phyloP scores from a whole-genome alignment of 2,888 invertebrate species.

The Mythimna pallens region DNA sequence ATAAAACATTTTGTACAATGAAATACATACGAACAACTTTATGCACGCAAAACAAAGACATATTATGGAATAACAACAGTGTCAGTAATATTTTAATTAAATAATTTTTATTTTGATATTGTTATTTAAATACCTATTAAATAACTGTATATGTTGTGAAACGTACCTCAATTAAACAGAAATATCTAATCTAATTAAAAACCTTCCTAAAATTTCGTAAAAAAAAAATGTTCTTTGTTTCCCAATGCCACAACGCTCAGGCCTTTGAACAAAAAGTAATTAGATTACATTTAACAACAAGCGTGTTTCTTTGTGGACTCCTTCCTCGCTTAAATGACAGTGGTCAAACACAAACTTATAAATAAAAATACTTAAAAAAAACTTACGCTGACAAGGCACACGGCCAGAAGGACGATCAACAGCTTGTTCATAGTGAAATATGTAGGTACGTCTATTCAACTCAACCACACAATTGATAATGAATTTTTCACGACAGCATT shows the following conservation, averaged over 20 bases:
- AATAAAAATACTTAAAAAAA: not conserved
- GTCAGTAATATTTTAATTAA: too few relatives aligned
- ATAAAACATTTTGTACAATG: too few relatives aligned
- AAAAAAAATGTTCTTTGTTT: too few relatives aligned
- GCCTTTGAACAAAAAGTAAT: too few relatives aligned
- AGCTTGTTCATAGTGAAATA: constrained; percentile 2
- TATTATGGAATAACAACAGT: too few relatives aligned
- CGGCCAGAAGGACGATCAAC: constrained; percentile 7
- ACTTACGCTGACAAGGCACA: constrained; percentile 14
- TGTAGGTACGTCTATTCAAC: not conserved
- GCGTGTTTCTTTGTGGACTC: not conserved
- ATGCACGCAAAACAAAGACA: too few relatives aligned
- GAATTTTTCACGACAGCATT: not conserved
- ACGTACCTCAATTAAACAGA: too few relatives aligned
- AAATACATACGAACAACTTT: too few relatives aligned
- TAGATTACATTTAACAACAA: not conserved
- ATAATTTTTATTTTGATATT: too few relatives aligned
- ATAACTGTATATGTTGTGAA: too few relatives aligned
- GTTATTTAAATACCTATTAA: too few relatives aligned
- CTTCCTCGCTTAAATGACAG: not conserved
- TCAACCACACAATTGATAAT: constrained; percentile 4
- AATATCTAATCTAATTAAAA: not conserved
- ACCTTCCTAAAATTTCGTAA: not conserved
- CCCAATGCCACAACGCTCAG: too few relatives aligned
- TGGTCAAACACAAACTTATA: not conserved